Evolutionary conservation across 2,113 vertebrate genomes (phyloP).

Genomic region (Aptenodytes forsteri): DNA sequence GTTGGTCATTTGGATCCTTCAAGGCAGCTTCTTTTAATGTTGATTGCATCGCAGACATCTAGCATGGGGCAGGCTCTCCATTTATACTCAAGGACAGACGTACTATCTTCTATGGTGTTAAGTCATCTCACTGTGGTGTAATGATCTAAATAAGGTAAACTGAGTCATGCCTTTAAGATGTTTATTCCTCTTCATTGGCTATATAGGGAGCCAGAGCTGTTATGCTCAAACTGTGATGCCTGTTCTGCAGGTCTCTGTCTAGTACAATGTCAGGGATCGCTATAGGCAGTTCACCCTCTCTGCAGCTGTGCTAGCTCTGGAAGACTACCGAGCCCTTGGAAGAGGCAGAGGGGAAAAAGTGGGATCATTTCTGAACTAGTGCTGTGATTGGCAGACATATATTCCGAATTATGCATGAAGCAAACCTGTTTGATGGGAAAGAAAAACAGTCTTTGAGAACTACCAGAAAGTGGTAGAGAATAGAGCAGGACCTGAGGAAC

Average conservation of each 20-base stretch:
- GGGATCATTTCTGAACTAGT: neutral
- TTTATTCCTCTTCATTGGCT: neutral
- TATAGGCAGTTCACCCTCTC: neutral
- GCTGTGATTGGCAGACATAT: neutral
- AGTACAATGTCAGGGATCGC: neutral
- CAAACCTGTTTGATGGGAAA: neutral
- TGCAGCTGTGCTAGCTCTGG: neutral
- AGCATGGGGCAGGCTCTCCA: neutral
- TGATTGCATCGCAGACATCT: accelerated
- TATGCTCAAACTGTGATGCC: neutral
- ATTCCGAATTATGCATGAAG: neutral
- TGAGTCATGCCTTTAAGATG: neutral
- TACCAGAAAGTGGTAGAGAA: neutral
- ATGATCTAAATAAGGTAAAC: neutral
- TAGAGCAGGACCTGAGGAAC: neutral
- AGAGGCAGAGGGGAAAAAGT: neutral
- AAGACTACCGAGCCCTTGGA: neutral
- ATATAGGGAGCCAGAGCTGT: neutral
- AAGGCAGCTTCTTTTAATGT: neutral
- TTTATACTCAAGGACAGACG: neutral
- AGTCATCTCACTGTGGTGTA: neutral
- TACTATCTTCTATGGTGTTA: neutral
- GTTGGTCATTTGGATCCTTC: neutral
- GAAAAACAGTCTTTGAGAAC: neutral
- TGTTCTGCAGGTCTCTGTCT: neutral